phyloP scores from a whole-genome alignment of 2,888 invertebrate genomes.

The Scotopteryx bipunctaria region DNA sequence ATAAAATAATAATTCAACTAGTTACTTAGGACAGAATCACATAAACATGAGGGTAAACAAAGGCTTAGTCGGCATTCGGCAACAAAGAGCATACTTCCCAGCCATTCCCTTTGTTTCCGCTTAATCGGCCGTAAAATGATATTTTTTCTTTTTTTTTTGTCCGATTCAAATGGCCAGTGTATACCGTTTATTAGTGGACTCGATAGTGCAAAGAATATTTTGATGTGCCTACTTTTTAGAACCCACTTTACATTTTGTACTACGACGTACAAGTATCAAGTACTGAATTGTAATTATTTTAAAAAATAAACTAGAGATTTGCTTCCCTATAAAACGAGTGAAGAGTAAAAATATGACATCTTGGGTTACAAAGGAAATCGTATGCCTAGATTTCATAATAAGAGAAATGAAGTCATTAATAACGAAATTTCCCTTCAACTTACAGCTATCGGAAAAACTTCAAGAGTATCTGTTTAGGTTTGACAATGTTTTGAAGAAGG shows the following conservation, averaged over 20 bases:
- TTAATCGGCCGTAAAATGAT: conserved; percentile 50
- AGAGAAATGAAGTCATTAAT: not conserved
- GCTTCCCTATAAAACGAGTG: not conserved
- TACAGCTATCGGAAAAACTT: not conserved
- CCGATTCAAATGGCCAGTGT: conserved; percentile 10
- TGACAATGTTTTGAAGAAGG: not conserved
- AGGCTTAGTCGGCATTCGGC: not conserved
- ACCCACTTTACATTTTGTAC: too few relatives aligned
- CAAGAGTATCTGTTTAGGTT: not conserved
- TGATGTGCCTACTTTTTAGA: too few relatives aligned
- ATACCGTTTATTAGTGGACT: not conserved
- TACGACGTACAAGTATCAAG: too few relatives aligned
- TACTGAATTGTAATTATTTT: conserved; percentile 1
- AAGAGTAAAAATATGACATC: not conserved
- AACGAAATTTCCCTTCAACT: not conserved
- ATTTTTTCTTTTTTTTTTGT: conserved; percentile 40
- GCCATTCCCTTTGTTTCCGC: conserved; percentile 41
- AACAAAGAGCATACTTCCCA: conserved; percentile 2
- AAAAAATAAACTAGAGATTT: not conserved
- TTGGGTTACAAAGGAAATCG: conserved; percentile 1
- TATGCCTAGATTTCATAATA: not conserved
- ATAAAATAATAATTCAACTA: not conserved
- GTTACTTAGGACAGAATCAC: not conserved
- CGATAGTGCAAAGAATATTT: too few relatives aligned
- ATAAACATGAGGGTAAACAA: conserved; percentile 10